Evolutionary conservation across 2,888 invertebrate species (phyloP), one percentile per base, ranked within the genome.

Genomic region (Cylindroiulus punctatus): DNA sequence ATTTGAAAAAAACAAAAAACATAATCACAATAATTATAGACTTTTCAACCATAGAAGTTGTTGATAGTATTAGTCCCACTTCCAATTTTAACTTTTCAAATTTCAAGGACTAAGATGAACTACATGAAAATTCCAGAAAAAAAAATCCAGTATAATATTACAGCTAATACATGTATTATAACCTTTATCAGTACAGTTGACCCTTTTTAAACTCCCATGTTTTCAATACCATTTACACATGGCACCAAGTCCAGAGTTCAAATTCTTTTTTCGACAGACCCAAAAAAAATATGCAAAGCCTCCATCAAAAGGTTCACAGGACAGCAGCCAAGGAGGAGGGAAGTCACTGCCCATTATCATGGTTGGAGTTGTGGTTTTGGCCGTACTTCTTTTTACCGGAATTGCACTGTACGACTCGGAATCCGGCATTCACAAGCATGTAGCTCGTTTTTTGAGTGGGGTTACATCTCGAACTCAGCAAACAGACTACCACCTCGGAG

Each of bases 401-500:
- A 26, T 76, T 30, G 76, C 30, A 30, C 1, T 76, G 0, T 76
- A 76, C 76, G 76, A 76, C 14, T 30, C 76, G 0, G 76, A 76
- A 30, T 76, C 85, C 14, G 40, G 40, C n/a, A 76, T 86, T 36
- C 86, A 83, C 8, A 40, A 82, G n/a, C n/a, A 86, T 57, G 86
- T 65, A 12, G 57, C 57, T 10, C 83, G 86, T 30, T 86, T 86
- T 26, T 36, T 86, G 22, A 86, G 65, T 57, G 19, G 19, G 81
- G 52, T 86, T 1, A 86, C 86, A 19, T 84, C 84, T 65, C 10
- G 84, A 40, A n/a, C 47, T 10, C 30, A 57, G 10, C 40, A 57
- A 17, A 32, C 26, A 32, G 86, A 86, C 44, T 52, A 83, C 47
- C 52, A 95, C 83, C 93, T 96, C 89, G 93, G 94, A 89, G 93